A percentile compares a stretch with the other conserved stretches of the same genome.
phyloP scores from a whole-genome alignment of 2,888 invertebrate species.

The Caenorhabditis sinica region DNA sequence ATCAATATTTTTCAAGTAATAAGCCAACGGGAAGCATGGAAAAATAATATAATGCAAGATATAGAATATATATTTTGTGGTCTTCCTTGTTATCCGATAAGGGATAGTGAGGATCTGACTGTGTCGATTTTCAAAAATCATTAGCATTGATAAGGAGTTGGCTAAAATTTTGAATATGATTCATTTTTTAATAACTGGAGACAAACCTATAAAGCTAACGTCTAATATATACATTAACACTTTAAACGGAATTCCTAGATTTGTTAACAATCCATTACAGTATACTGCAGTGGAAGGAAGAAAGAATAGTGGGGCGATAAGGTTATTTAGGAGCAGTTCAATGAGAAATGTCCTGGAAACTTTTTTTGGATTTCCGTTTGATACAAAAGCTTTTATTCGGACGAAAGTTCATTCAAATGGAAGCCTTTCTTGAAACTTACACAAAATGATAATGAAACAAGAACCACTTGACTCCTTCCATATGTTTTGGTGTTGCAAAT shows the following conservation, averaged over 20 bases:
- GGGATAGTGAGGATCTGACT: slow-evolving; percentile 12
- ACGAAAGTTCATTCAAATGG: not conserved
- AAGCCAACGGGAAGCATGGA: not conserved
- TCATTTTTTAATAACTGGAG: not conserved
- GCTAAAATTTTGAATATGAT: not conserved
- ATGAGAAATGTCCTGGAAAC: slow-evolving; percentile 15
- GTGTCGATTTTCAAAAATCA: slow-evolving; percentile 23
- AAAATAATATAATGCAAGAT: not conserved
- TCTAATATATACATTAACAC: not conserved
- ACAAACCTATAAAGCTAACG: slow-evolving; percentile 4
- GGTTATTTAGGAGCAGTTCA: not conserved
- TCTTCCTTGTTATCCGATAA: not conserved
- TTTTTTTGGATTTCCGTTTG: not conserved
- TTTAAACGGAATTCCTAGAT: slow-evolving; percentile 1
- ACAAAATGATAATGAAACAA: slow-evolving; percentile 4
- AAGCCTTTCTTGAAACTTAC: not conserved
- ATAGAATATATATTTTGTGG: slow-evolving; percentile 6
- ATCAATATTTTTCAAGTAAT: not conserved
- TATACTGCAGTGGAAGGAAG: slow-evolving; percentile 4
- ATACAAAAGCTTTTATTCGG: not conserved
- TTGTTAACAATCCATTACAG: not conserved
- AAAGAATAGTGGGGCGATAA: not conserved
- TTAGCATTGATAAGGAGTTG: not conserved
- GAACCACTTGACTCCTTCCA: slow-evolving; percentile 27
- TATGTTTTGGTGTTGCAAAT: slow-evolving; percentile 4